These are phyloP conservation scores for Aplochiton taeniatus DNA, from an alignment of 2,797 vertebrate species.

Conservation along the genomic window DNA sequence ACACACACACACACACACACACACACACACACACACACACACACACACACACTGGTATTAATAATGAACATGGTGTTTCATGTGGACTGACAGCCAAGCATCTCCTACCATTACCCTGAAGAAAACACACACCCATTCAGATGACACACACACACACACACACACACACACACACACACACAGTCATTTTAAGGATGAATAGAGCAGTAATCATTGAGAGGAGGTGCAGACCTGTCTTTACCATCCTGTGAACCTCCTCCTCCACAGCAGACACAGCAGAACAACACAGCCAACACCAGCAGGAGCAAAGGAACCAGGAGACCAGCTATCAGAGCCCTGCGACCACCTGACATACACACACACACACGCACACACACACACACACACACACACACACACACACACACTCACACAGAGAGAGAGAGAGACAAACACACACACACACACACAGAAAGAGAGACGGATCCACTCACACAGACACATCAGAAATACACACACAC, in stretches of 20 bases:
- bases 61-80: too few relatives aligned
- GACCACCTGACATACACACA: constrained; percentile 47
- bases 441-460: not conserved
- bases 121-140: too few relatives aligned
- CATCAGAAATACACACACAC: constrained; percentile 1
- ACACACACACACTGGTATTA: too few relatives aligned
- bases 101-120: too few relatives aligned
- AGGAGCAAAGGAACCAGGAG: constrained; percentile 82
- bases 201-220: too few relatives aligned
- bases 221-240: constrained; percentile 81
- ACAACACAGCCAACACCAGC: constrained; percentile 78
- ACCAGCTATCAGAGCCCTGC: constrained; percentile 71
- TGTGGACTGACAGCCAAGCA: too few relatives aligned
- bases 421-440: not conserved
- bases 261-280: constrained; percentile 85
- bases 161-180: too few relatives aligned
- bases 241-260: constrained; percentile 63
- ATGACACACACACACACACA: too few relatives aligned
- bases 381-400: not conserved
- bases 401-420: not conserved
- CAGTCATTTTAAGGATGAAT: too few relatives aligned
- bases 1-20: not conserved
- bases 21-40: not conserved
- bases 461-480: not conserved
- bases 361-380: constrained; percentile 2